Evolutionary conservation across 2,888 invertebrate genomes (phyloP), one percentile per base, ranked within the genome.

Genomic region (Drosophila engyochracea): DNA sequence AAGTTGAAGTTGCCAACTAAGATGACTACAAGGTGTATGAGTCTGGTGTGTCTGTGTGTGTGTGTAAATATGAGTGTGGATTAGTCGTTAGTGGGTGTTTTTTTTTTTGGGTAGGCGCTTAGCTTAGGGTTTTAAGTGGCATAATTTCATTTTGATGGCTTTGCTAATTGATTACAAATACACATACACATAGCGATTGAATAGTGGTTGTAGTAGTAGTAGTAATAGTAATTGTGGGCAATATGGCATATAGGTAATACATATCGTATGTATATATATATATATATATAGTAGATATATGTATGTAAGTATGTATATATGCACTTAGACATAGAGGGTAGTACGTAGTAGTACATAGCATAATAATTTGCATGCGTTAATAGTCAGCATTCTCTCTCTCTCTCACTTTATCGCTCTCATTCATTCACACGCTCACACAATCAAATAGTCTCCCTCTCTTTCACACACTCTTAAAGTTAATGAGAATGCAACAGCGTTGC

Each of bases 221-320:
- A 66, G 60, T 75, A 44, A 60, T 74, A 67, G 65, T 81, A 76
- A 72, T 70, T 68, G 49, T 71, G 66, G 76, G 75, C 63, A 75
- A 63, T 76, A 65, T 76, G 79, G 70, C 75, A 66, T 79, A 85
- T 76, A 82, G 82, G 81, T 79, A 79, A 55, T 79, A 79, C 65
- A 74, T 68, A 78, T 75, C 19, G 76, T 75, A 47, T 47, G 14
- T 47, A 22, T 22, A 22, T 55, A 35, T 22, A 82, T 80, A 54
- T 22, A 30, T 53, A 53, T 59, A 82, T 80, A 82, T 81, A 80
- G 81, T 77, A 74, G 66, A 66, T 75, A 65, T 60, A 54, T 25
- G 25, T 74, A 55, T 78, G 53, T 75, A 62, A 57, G 49, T 74
- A 60, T 78, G 57, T 67, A 74, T 80, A 78, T 82, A 75, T 79